Percentiles rank a stretch among this genome's conserved stretches.
phyloP scores from a whole-genome alignment of 2,113 vertebrate genomes.

The Lutjanus erythropterus region DNA sequence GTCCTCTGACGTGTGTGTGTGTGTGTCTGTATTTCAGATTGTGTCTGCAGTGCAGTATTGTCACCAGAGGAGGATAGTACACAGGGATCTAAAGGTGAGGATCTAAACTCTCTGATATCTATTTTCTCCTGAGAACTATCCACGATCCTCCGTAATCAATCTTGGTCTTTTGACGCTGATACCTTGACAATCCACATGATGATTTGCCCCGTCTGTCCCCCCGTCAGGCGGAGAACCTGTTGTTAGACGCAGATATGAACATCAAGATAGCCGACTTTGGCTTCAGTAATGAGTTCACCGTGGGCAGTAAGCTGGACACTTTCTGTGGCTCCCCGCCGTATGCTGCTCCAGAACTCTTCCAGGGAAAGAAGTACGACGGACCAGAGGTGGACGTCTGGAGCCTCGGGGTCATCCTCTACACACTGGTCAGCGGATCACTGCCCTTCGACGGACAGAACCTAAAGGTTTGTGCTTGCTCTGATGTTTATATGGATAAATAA shows the following conservation, averaged over 20 bases:
- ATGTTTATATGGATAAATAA: not conserved
- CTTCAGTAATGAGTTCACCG: slow-evolving; percentile 98
- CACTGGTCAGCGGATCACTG: slow-evolving; percentile 95
- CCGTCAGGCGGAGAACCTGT: slow-evolving; percentile 94
- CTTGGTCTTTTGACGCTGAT: not conserved
- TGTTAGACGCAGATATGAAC: slow-evolving; percentile 97
- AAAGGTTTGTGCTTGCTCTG: slow-evolving; percentile 85
- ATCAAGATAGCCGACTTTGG: slow-evolving; percentile 99
- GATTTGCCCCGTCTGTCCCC: slow-evolving; percentile 34
- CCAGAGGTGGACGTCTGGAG: slow-evolving; percentile 99
- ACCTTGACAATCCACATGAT: not conserved
- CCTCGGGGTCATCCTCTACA: slow-evolving; percentile 97
- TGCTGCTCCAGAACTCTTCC: slow-evolving; percentile 96
- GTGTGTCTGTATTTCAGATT: slow-evolving; percentile 89
- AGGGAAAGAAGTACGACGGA: slow-evolving; percentile 97
- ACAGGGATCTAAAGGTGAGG: slow-evolving; percentile 95
- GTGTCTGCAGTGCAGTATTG: slow-evolving; percentile 99
- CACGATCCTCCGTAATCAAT: not conserved
- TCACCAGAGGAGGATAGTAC: slow-evolving; percentile 97
- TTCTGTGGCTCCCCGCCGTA: slow-evolving; percentile 98
- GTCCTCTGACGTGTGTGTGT: not conserved
- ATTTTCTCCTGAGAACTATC: not conserved
- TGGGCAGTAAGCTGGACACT: slow-evolving; percentile 96
- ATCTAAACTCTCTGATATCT: not conserved
- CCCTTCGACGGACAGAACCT: slow-evolving; percentile 97